Evolutionary conservation across 2,888 invertebrate genomes (phyloP), one percentile per base, ranked within the genome.

Genomic region (Onthophagus sagittarius): DNA sequence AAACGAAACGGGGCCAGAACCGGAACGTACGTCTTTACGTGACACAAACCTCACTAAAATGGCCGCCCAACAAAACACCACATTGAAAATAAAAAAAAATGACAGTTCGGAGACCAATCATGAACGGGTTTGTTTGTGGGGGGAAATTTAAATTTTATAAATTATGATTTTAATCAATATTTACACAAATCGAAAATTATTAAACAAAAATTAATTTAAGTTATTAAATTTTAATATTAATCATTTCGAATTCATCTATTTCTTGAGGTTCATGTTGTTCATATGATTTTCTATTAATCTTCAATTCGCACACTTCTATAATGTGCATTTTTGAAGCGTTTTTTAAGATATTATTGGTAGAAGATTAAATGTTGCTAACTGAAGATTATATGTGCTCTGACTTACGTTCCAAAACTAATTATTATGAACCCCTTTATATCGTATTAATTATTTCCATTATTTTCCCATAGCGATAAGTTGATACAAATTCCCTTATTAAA

Each of bases 1-100:
- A 23, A 23, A 23, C 23, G 70, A 71, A 76, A 69, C 69, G 39
- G 39, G 9, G 11, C 39, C 6, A 53, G 73, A 71, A 73, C 74
- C 64, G 76, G 77, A 77, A 79, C 79, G 79, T 79, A 79, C 77
- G 79, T 79, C 79, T 79, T 23, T 77, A 71, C 76, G 77, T 77
- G 76, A 72, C 75, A 78, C 78, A 70, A 71, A 75, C 72, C 32
- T 64, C 9, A 13, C 71, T 23, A 69, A 73, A 64, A 72, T 74
- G 71, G 67, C 71, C 64, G 32, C 15, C 31, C 14, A n/a, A 72
- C 39, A 70, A 31, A 73, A 39, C 64, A 73, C 23, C 23, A 23
- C 23, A 23, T 23, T 23, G 23, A 23, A 53, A 53, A 53, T 11
- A 53, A 53, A 53, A 7, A n/a, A 53, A 1, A 53, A 53, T 53